Evolutionary conservation across 2,888 invertebrate genomes (phyloP), one percentile per base, ranked within the genome.

Genomic region (Bugulina stolonifera): DNA sequence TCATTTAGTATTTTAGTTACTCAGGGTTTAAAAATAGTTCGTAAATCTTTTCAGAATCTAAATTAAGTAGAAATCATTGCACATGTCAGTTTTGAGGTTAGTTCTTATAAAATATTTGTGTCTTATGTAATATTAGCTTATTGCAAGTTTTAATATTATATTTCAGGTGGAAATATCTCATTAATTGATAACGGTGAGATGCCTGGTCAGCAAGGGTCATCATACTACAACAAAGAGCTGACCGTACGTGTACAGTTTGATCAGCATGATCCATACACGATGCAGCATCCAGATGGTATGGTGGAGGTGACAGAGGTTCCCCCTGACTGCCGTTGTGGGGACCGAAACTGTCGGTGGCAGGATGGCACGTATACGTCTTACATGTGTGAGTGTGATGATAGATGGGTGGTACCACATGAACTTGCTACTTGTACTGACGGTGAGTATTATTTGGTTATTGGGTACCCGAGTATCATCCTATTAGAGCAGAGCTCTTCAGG

Each of bases 231-330:
- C 64, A 64, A 32, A 18, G 23, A 27, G 5, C 57, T 57, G 23
- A 57, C 25, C n/a, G 57, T 14, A 27, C 3, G 25, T 3, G 5
- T 23, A 27, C 25, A 27, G 27, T 32, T 64, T 18, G 27, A 32
- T 2, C 64, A 32, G 10, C 14, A 34, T 10, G 32, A 64, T 32
- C 64, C 64, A 14, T 64, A 25, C n/a, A 14, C 29, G 14, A 10
- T 27, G 32, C 22, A 64, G 5, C 34, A 64, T n/a, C 64, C 64
- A 29, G 18, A 64, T 32, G 64, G 64, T n/a, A 29, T 2, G 22
- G 64, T 64, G 32, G 64, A 64, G 32, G 32, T 64, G 5, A 64
- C 32, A 10, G 64, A 64, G 32, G 32, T 25, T 14, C 64, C 64
- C 3, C 64, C 64, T 29, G 25, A 22, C 14, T 64, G 64, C 27